Base-by-base conservation (phyloP, 2,888 invertebrate species). In the Rhynchonema sp. region DNA sequence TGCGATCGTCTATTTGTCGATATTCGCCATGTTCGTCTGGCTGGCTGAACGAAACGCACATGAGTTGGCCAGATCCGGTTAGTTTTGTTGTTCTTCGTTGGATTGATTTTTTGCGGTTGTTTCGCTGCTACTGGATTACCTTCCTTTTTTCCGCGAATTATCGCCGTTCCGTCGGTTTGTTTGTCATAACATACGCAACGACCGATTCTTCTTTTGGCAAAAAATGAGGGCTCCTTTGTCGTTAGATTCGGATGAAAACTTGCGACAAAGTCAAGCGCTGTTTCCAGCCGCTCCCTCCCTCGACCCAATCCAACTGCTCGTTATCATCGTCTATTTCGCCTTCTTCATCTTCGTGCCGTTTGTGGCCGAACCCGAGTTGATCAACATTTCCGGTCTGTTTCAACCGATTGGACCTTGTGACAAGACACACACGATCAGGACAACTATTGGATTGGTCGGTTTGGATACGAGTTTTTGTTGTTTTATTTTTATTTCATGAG, bases 321-420 rank as follows among this genome's bases (percentile, higher is more conserved):
- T 38, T 20, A 20, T 38, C 13, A 20, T 38, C 38, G 57, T 82
- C 0, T 84, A 86, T 72, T 86, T 83, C 69, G 63, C 77, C 0
- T 75, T 78, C 30, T 85, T 83, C 73, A 76, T 82, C 72, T 70
- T 75, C 49, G 79, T 84, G 64, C 81, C 81, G 1, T 70, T 82
- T n/a, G 80, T 81, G 68, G 81, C 80, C 60, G 76, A 82, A 67
- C 84, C 86, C 0, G 82, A 82, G 69, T 74, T 79, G 54, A 82
- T 84, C 69, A 74, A 82, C 62, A 81, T 84, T 0, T 77, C 80
- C 1, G 86, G 86, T 0, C 74, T 84, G 6, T 85, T 85, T 69
- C 84, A 87, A 73, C 82, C 82, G 0, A 80, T 84, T 26, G 86
- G 86, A 2, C 80, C 83, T 0, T 86, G 86, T 73, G 75, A 82